These are phyloP conservation scores for Apodemus sylvaticus DNA, from an alignment of 2,113 vertebrate species.

Conservation along the genomic window DNA sequence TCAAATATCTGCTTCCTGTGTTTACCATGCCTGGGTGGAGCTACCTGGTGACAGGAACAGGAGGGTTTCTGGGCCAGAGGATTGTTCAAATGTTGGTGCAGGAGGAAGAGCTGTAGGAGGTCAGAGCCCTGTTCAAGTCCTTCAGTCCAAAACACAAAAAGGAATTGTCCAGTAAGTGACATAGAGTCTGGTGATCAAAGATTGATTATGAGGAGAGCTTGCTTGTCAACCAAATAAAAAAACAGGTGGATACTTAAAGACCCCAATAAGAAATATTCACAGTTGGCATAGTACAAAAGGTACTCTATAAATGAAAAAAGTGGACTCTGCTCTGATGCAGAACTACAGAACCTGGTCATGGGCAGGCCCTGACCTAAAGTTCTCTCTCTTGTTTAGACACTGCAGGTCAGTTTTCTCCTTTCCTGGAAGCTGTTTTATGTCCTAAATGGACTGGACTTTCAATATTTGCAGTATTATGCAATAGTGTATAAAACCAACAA, in stretches of 20 bases:
- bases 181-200: fast-evolving
- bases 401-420: background rate
- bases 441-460: background rate
- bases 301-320: fast-evolving
- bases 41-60: slow-evolving; percentile 94
- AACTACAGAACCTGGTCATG: too few relatives aligned
- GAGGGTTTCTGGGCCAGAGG: slow-evolving; percentile 92
- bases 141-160: slow-evolving; percentile 78
- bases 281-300: fast-evolving
- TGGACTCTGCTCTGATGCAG: too few relatives aligned
- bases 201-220: too few relatives aligned
- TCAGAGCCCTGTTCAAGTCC: slow-evolving; percentile 90
- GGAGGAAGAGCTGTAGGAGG: slow-evolving; percentile 87
- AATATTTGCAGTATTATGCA: background rate
- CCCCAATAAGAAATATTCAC: background rate
- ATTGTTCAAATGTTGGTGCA: slow-evolving; percentile 89
- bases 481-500: too few relatives aligned
- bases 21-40: slow-evolving; percentile 85
- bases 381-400: background rate
- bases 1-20: background rate
- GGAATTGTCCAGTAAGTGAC: slow-evolving; percentile 62
- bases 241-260: too few relatives aligned
- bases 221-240: background rate
- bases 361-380: too few relatives aligned
- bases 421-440: background rate